Base-by-base conservation (phyloP, 2,888 invertebrate genomes). In the Periphyllus acericola region DNA sequence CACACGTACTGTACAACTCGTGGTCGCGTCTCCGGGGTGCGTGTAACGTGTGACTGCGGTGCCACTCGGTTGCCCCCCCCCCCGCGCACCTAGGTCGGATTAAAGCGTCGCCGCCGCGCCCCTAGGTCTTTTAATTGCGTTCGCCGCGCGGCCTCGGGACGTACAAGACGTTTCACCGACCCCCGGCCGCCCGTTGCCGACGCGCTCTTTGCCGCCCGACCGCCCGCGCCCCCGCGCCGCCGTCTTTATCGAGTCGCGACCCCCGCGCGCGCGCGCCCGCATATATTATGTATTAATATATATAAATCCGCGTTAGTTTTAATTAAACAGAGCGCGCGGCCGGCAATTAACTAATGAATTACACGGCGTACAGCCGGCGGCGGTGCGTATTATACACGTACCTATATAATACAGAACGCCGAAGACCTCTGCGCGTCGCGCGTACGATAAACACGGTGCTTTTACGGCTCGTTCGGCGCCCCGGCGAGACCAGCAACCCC, bases 271-370 rank as follows among this genome's bases (percentile, higher is more conserved):
- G 2, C 8, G 3, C 19, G 46, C 36, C 29, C 29, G 17, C 29
- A 34, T 72, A 34, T 34, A 72, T 72, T 36, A 74, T 21, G 71
- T 71, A 29, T 68, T 25, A 25, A 66, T 68, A 68, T 14, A 14
- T 14, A 14, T n/a, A 68, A n/a, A 29, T 19, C 60, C 11, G 40
- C 87, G 81, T 87, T 87, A 81, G 75, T 87, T 87, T 81, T 87
- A 87, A 87, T 87, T 87, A 87, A 87, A 87, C 81, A 29, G 76
- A 40, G 60, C 29, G 81, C 66, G 81, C 81, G 46, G 72, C 60
- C 81, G 87, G 80, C 81, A 87, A 81, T 87, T 81, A 87, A 87
- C 87, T 87, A 81, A 87, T 87, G 87, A 87, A 87, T 87, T 80
- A 87, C 80, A 40, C 60, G 32, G 36, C n/a, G n/a, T n/a, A 2